Evolutionary conservation across 1,140 invertebrate genomes (phyloP), one percentile per base, ranked within the genome.

Genomic region (Potamilus streckersoni): DNA sequence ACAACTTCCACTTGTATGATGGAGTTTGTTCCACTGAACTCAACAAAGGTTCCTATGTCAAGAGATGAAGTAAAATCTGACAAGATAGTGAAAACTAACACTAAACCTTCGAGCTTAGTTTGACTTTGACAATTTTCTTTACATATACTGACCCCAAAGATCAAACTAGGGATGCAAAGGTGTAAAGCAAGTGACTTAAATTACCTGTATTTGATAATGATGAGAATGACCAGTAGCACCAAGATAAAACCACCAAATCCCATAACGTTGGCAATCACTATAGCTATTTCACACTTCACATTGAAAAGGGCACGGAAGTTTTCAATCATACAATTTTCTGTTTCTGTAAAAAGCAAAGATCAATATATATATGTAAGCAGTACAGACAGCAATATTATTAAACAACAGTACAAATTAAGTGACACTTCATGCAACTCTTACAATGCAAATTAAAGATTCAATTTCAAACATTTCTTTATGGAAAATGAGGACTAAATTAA

Each of bases 241-340:
- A 92, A 79, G 14, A 92, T 89, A 49, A 95, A 90, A 2, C 93
- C 81, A 20, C 91, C 88, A 71, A 95, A 93, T 0, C 93, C 92
- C 13, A 95, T 89, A 3, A 95, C 88, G 79, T 94, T 95, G 15
- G 93, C 92, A 15, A 95, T 90, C 1, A 94, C 91, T 49, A 95
- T 92, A 0, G 95, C 94, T 2, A 92, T 91, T 80, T 94, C 93
- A 90, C 96, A 98, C 14, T 91, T 91, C 0, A 94, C 92, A 73
- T 92, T 89, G 8, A 97, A 90, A 0, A 92, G 78, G 38, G 92
- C 91, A 0, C 95, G 93, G 17, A 96, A 87, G 4, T 90, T 84
- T n/a, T 93, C 91, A 85, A 87, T 94, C 0, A 92, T 88, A 86
- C 95, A 97, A 49, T 79, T 60, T 38, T 84, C 72, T 71, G 57